Evolutionary conservation across 1,140 invertebrate species (phyloP).

Genomic region (Gryllus bimaculatus): DNA sequence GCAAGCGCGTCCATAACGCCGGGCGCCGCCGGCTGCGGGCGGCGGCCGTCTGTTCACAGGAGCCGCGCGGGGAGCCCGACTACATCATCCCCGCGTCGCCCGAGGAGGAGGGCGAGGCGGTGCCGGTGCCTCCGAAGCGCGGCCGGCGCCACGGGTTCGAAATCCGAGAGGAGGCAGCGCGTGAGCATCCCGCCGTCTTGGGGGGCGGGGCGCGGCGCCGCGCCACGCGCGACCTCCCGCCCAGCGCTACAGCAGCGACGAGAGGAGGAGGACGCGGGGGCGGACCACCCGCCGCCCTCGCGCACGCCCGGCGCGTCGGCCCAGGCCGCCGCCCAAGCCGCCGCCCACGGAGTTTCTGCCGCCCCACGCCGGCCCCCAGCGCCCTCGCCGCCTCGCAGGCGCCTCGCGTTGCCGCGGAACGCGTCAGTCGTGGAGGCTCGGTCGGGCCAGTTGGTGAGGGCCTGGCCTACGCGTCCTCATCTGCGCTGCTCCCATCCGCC

Average conservation of each 20-base stretch:
- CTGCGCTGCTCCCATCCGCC: constrained; percentile 51
- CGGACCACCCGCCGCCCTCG: constrained; percentile 1
- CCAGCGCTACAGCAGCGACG: constrained; percentile 19
- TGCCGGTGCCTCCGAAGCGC: constrained; percentile 36
- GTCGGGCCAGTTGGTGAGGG: constrained; percentile 52
- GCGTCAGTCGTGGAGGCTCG: constrained; percentile 40
- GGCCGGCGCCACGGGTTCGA: constrained; percentile 34
- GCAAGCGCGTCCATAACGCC: too few species aligned
- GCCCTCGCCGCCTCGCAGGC: constrained; percentile 6
- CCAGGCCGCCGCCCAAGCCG: constrained; percentile 28
- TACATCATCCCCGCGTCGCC: constrained; percentile 44
- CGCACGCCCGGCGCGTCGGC: constrained; percentile 9
- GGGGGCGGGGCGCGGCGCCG: constrained; percentile 10
- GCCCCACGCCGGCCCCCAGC: constrained; percentile 10
- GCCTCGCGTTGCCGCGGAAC: neutral
- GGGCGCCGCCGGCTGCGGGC: too few species aligned
- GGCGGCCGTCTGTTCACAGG: constrained; percentile 33
- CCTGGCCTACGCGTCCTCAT: constrained; percentile 50
- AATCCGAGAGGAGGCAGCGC: constrained; percentile 18
- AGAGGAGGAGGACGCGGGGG: constrained; percentile 16
- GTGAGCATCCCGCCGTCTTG: constrained; percentile 11
- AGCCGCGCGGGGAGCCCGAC: constrained; percentile 50
- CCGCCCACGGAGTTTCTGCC: too few species aligned
- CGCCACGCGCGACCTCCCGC: constrained; percentile 30
- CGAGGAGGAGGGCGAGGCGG: constrained; percentile 30